Conservation (phyloP, 1,140 invertebrate genomes). For the Drosophila eugracilis region DNA sequence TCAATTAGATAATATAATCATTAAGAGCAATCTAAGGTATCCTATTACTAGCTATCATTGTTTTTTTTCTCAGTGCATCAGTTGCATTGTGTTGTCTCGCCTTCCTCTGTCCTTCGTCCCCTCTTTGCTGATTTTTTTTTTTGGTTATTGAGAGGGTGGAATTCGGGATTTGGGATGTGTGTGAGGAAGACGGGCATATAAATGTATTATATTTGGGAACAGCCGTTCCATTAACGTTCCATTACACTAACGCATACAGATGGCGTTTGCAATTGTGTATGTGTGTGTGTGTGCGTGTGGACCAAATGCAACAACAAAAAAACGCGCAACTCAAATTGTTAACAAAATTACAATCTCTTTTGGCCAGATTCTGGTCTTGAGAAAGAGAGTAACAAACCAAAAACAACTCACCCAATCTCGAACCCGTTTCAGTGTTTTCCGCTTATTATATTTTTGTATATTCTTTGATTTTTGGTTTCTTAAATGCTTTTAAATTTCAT, state of each 20-base stretch:
- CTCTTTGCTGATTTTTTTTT: slow-evolving; percentile 30
- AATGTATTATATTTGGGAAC: slow-evolving; percentile 17
- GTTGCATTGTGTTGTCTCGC: slow-evolving; percentile 15
- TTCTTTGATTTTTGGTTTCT: slow-evolving; percentile 23
- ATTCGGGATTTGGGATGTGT: slow-evolving; percentile 36
- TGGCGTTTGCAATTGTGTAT: slow-evolving; percentile 4
- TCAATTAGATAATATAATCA: neutral
- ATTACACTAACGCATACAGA: slow-evolving; percentile 5
- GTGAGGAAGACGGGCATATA: slow-evolving; percentile 6
- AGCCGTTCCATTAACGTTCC: slow-evolving; percentile 50
- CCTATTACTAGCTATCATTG: too few relatives aligned
- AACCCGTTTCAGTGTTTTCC: slow-evolving; percentile 49
- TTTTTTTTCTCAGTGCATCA: slow-evolving; percentile 16
- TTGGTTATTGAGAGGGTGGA: slow-evolving; percentile 26
- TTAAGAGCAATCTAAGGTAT: too few relatives aligned
- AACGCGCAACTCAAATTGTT: slow-evolving; percentile 40
- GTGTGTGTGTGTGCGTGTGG: slow-evolving; percentile 24
- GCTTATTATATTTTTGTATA: slow-evolving; percentile 34
- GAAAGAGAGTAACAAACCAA: neutral
- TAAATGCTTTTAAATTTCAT: slow-evolving; percentile 56
- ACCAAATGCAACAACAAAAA: slow-evolving; percentile 28
- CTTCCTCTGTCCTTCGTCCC: slow-evolving; percentile 1
- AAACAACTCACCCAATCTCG: slow-evolving; percentile 45
- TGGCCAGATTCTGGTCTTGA: slow-evolving; percentile 36
- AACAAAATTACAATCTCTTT: slow-evolving; percentile 26